Evolutionary conservation across 2,888 invertebrate species (phyloP).

Genomic region (Anticlea derivata): DNA sequence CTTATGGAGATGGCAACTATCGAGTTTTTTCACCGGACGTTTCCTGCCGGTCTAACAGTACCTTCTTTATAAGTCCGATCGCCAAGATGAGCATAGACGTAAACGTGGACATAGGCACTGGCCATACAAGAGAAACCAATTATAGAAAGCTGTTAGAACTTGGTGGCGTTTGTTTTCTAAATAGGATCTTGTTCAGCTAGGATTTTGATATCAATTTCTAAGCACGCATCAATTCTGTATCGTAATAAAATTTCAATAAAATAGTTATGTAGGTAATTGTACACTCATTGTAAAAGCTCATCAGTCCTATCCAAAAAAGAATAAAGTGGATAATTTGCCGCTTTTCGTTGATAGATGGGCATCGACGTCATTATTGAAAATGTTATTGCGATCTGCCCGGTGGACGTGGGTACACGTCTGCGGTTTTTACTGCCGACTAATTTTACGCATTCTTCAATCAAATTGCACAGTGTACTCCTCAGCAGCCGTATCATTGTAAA

Average conservation of each 20-base stretch:
- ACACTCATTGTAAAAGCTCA: conserved; percentile 4
- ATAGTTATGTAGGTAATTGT: neutral
- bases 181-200: conserved; percentile 12
- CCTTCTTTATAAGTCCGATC: conserved; percentile 51
- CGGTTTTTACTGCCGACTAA: conserved; percentile 61
- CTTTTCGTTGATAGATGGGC: conserved; percentile 52
- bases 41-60: conserved; percentile 72
- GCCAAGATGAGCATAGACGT: conserved; percentile 39
- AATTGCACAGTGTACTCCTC: conserved; percentile 64
- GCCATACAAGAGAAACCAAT: conserved; percentile 32
- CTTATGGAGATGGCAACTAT: conserved; percentile 78
- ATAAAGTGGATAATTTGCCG: conserved; percentile 47
- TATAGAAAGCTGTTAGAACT: conserved; percentile 32
- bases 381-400: conserved; percentile 50
- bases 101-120: conserved; percentile 34
- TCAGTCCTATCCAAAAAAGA: conserved; percentile 37
- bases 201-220: neutral
- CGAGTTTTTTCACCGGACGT: conserved; percentile 73
- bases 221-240: neutral
- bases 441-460: conserved; percentile 60
- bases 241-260: too few relatives aligned
- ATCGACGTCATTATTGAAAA: conserved; percentile 51
- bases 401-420: conserved; percentile 55
- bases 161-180: conserved; percentile 21
- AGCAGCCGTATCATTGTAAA: conserved; percentile 47